Base-by-base conservation (phyloP, 2,888 invertebrate genomes). In the Drosophila diplacantha region DNA sequence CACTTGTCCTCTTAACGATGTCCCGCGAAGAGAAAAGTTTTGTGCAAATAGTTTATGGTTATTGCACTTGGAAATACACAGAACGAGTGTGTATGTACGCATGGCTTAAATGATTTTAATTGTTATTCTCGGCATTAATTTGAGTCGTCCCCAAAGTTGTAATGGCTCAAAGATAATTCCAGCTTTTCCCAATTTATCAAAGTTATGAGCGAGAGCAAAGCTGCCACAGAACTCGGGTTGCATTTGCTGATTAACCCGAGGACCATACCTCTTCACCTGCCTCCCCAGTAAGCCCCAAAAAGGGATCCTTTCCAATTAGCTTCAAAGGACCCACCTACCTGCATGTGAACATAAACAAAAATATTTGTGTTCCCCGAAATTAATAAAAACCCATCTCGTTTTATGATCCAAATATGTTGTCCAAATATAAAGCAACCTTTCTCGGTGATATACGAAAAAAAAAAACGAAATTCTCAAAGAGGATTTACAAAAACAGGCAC, bases 21-120 rank as follows among this genome's bases (percentile, higher is more conserved):
- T 31, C 29, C 65, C 71, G 82, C 61, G 80, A 70, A 66, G 67
- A 47, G 54, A 32, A 53, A 80, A 82, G 59, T 80, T 84, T 73
- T 81, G 83, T 72, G 83, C 78, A 81, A 82, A 81, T 81, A 82
- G 83, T 81, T 84, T 82, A 82, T 80, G 81, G 80, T 82, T 81
- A 84, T 80, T 82, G 70, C 77, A 72, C 49, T 65, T 55, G 49
- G 55, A 66, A 62, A 63, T 62, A 54, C 58, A 60, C 44, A 50
- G 32, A 29, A 26, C 11, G 35, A 38, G 26, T 44, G 29, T 53
- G 24, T 37, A 47, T 49, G 35, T 29, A n/a, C 31, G 51, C 58
- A 62, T 57, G 58, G 57, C 59, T 80, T 74, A 81, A 81, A 73
- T 82, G 84, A 84, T 84, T 84, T 80, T 83, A 80, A 81, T 80